These are phyloP conservation scores for Craseonycteris thonglongyai DNA, from an alignment of 2,113 vertebrate species.

Conservation along the genomic window DNA sequence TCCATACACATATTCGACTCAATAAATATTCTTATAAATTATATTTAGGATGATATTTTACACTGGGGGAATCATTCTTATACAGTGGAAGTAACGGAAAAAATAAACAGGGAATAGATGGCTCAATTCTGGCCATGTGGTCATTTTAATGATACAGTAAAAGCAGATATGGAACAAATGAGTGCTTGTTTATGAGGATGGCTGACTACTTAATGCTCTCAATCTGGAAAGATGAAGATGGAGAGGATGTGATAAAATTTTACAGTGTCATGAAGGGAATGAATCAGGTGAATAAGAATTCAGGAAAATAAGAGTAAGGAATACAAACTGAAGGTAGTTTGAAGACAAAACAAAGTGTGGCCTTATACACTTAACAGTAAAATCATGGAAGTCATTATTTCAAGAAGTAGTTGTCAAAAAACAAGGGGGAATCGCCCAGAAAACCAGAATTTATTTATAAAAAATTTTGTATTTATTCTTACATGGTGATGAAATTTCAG, in stretches of 20 bases:
- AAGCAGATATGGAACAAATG: conserved; percentile 34
- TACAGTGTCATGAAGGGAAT: conserved; percentile 4
- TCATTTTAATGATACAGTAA: conserved; percentile 50
- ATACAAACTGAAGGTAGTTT: background rate
- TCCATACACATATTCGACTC: background rate
- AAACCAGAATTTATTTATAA: too few relatives aligned
- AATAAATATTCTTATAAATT: conserved; percentile 44
- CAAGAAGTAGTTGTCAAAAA: background rate
- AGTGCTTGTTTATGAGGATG: conserved; percentile 23
- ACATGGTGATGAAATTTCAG: too few relatives aligned
- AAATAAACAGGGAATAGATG: conserved; percentile 38
- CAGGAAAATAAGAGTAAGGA: conserved; percentile 20
- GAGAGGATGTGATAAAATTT: conserved; percentile 26
- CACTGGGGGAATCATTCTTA: conserved; percentile 42
- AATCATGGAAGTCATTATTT: background rate
- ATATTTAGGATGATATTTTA: conserved; percentile 33
- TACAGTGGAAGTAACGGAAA: background rate
- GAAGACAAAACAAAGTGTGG: conserved; percentile 15
- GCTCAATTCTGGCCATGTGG: conserved; percentile 33
- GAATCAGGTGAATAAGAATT: conserved; percentile 33
- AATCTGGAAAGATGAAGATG: conserved; percentile 16
- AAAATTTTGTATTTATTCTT: too few relatives aligned
- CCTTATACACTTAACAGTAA: background rate
- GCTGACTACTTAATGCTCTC: conserved; percentile 15
- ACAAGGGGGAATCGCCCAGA: too few relatives aligned